phyloP scores from a whole-genome alignment of 2,797 vertebrate genomes.

The Coracias cyanogaster region DNA sequence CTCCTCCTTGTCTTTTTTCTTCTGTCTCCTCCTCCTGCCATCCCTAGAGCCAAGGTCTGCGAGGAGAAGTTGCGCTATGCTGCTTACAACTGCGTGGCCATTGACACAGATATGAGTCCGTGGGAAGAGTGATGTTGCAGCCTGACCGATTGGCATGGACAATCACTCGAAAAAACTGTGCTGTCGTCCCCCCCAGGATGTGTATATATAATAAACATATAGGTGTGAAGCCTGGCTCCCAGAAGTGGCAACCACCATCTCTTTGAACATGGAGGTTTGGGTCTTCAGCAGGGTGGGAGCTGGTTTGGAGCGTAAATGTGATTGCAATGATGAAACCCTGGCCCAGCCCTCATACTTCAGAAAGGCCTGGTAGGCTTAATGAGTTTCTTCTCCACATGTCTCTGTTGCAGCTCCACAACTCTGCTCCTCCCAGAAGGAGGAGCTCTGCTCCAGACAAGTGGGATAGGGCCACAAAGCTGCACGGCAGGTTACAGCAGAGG shows the following conservation, averaged over 20 bases:
- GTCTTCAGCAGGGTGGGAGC: background rate
- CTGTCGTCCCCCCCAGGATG: background rate
- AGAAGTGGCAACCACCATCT: background rate
- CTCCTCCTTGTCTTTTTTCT: background rate
- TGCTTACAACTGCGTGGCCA: conserved; percentile 98
- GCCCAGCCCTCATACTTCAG: background rate
- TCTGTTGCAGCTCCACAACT: background rate
- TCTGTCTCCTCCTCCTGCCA: background rate
- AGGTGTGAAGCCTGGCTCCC: background rate
- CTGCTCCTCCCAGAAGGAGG: background rate
- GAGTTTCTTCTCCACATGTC: background rate
- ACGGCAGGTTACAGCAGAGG: background rate
- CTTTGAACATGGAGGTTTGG: background rate
- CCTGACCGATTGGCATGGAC: conserved; percentile 7
- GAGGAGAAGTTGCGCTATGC: conserved; percentile 98
- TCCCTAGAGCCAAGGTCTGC: conserved; percentile 90
- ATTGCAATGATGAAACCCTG: background rate
- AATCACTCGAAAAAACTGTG: background rate
- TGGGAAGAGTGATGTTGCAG: conserved; percentile 92
- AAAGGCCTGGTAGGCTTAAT: background rate
- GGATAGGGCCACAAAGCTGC: background rate
- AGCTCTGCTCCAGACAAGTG: background rate
- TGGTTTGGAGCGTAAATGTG: background rate
- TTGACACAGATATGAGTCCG: conserved; percentile 97
- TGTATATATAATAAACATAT: conserved; percentile 64